A percentile compares a stretch with the other conserved stretches of the same genome.
Conservation (phyloP, 2,113 vertebrate species). For the Anguilla rostrata region DNA sequence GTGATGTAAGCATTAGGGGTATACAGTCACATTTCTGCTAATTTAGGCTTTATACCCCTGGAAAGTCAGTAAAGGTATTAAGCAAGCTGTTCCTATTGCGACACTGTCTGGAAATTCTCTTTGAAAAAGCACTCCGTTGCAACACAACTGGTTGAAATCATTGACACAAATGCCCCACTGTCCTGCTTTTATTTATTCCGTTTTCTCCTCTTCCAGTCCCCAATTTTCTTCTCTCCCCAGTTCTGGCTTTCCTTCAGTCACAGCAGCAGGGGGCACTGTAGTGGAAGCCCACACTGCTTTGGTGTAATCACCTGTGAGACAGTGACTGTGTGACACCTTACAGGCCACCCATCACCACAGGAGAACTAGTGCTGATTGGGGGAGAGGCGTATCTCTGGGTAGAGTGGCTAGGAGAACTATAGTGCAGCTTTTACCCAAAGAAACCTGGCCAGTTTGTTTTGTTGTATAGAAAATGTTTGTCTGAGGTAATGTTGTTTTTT, state of each 20-base stretch:
- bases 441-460: not conserved
- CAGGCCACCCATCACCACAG: not conserved
- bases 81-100: not conserved
- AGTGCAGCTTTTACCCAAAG: not conserved
- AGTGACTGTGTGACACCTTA: not conserved
- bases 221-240: no score
- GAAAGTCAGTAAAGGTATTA: not conserved
- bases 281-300: no score
- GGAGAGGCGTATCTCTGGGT: not conserved
- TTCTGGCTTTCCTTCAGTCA: no score
- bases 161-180: no score
- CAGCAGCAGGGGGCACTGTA: no score
- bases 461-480: not conserved
- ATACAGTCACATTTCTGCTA: not conserved
- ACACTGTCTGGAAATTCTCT: not conserved
- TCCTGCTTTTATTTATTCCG: no score
- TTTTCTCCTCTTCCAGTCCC: no score
- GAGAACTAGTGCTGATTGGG: not conserved
- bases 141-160: no score
- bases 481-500: not conserved
- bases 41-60: not conserved
- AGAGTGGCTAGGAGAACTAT: not conserved
- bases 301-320: not conserved
- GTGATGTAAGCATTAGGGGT: no score
- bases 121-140: not conserved